These are phyloP conservation scores for Calcarius lapponicus DNA, from an alignment of 2,797 vertebrate genomes.

Conservation along the genomic window DNA sequence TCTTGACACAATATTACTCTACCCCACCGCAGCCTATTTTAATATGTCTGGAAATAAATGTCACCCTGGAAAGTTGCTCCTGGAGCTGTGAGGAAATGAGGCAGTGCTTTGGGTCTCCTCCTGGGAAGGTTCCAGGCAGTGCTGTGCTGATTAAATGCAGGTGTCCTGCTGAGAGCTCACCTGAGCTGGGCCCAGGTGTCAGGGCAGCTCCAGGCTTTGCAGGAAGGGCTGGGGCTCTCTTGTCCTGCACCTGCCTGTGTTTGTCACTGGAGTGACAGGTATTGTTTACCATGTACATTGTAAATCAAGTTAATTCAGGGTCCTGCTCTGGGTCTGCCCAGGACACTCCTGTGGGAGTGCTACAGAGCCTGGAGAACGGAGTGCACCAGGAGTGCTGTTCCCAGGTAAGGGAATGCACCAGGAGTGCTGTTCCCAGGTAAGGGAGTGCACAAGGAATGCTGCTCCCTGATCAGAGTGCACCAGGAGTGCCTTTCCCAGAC, in stretches of 20 bases:
- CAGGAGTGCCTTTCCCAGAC: rapidly evolving
- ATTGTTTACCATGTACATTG: too few species aligned
- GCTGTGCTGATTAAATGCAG: background rate
- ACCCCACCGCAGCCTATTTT: background rate
- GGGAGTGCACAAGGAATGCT: background rate
- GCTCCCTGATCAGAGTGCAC: rapidly evolving
- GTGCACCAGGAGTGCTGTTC: background rate
- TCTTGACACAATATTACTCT: constrained; percentile 58
- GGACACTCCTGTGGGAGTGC: background rate
- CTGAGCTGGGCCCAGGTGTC: background rate
- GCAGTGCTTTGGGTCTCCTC: background rate
- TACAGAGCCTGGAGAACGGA: background rate
- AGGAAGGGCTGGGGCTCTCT: background rate
- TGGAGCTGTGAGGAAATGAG: background rate
- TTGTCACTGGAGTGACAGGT: background rate
- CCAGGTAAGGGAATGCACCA: rapidly evolving
- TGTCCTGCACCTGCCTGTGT: rapidly evolving
- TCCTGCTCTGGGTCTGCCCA: background rate
- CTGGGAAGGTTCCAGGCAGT: background rate
- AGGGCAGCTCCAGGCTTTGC: background rate
- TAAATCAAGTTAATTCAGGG: background rate
- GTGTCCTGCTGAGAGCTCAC: background rate
- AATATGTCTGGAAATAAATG: constrained; percentile 37
- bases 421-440: too few species aligned
- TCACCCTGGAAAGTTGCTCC: background rate